These are phyloP conservation scores for Baryphthengus martii DNA, from an alignment of 2,113 vertebrate species.

Conservation along the genomic window DNA sequence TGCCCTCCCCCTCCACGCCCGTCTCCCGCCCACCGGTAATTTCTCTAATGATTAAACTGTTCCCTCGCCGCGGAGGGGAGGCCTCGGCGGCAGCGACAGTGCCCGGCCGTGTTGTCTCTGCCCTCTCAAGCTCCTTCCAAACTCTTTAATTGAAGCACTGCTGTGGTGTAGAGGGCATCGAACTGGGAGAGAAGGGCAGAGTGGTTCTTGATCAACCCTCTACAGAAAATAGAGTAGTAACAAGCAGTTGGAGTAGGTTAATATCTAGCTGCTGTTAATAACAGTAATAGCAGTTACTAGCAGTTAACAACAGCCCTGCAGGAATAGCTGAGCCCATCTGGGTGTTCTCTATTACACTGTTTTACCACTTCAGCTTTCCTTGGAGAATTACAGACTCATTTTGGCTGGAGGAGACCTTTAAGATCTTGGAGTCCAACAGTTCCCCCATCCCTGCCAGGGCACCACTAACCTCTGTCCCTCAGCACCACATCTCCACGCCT, in stretches of 20 bases:
- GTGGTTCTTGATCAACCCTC: neutral
- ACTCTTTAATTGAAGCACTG: neutral
- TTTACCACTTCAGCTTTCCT: neutral
- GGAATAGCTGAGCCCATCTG: neutral
- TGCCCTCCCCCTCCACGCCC: neutral
- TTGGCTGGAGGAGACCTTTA: neutral
- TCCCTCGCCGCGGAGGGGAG: neutral
- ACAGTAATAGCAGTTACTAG: too few relatives aligned
- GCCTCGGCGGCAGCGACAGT: fast-evolving
- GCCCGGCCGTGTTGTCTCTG: neutral
- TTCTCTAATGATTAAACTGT: neutral
- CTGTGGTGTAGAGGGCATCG: neutral
- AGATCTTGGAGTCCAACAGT: neutral
- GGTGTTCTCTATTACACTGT: fast-evolving
- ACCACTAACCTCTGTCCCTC: neutral
- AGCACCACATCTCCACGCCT: neutral
- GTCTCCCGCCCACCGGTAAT: fast-evolving
- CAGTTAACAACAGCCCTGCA: neutral
- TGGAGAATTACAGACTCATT: neutral
- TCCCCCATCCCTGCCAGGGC: neutral
- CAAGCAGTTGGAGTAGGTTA: neutral
- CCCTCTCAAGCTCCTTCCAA: neutral
- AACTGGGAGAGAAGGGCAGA: neutral
- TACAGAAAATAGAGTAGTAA: neutral
- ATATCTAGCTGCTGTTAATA: neutral